Base-by-base conservation (phyloP, 2,888 invertebrate genomes). In the Drosophila leonis region DNA sequence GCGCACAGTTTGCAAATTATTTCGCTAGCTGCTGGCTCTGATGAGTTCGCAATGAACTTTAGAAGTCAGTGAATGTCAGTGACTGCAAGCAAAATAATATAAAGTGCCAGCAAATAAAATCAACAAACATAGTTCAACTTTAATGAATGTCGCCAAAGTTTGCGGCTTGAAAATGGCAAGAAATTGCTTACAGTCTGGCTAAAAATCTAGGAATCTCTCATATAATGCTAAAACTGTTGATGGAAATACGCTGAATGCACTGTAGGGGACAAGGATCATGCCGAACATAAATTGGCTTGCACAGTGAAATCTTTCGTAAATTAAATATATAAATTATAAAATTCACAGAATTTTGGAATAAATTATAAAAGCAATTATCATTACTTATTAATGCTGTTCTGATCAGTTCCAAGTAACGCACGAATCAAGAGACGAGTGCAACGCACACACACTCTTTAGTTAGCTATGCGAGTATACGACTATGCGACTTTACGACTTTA, bases 401-500 rank as follows among this genome's bases (percentile, higher is more conserved):
- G 72, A 80, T 80, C 82, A 57, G 75, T 49, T 71, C 65, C 31
- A 35, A 75, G 75, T 68, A 78, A 81, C 76, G 76, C 88, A 89
- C 90, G 83, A 83, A 75, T 73, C 78, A 78, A 78, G 71, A 81
- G 78, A 80, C 77, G 80, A 83, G 82, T 79, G 85, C 85, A 83
- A 82, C 87, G 79, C 83, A 88, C 89, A 88, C 75, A 88, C 90
- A 90, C 62, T 55, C 63, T 48, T 51, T 55, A 39, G 59, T 65
- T 51, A 51, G 51, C 52, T 37, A 60, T 61, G 52, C 66, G 73
- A 24, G 42, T 59, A 39, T 24, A 49, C 72, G 71, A 42, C 57
- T 57, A 24, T 20, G 31, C 72, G 67, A 74, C 74, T 73, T 37
- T 46, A 46, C 72, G 74, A 65, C 67, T 73, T 57, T 52, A 51